phyloP scores from a whole-genome alignment of 2,888 invertebrate genomes.

The Meteorus cinctellus region DNA sequence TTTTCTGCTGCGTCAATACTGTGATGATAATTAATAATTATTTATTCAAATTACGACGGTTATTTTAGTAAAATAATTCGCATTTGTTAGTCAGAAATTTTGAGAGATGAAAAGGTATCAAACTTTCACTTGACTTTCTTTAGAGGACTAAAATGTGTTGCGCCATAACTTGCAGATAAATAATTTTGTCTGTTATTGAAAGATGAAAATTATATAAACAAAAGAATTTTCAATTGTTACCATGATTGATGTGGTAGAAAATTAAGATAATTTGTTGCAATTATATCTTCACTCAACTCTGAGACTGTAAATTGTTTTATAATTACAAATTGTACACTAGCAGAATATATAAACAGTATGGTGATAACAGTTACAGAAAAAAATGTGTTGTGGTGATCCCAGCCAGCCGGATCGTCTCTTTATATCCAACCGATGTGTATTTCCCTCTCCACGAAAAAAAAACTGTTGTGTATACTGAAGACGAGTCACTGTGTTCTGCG shows the following conservation, averaged over 20 bases:
- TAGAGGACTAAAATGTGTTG: neutral
- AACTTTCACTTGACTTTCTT: neutral
- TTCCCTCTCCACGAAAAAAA: neutral
- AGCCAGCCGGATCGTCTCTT: slow-evolving; percentile 2
- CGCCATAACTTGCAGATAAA: neutral
- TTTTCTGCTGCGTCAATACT: too few relatives aligned
- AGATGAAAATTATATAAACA: too few relatives aligned
- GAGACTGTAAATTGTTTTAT: too few relatives aligned
- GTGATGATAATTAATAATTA: neutral
- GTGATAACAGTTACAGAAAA: neutral
- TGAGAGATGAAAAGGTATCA: neutral
- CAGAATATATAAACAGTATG: too few relatives aligned
- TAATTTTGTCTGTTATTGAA: too few relatives aligned
- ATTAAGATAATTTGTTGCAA: neutral
- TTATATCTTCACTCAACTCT: neutral
- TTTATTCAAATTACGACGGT: neutral
- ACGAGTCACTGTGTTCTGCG: slow-evolving; percentile 12
- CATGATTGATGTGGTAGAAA: neutral
- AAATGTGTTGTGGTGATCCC: neutral
- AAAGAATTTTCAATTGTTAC: neutral
- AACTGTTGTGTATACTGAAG: neutral
- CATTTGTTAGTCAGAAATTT: neutral
- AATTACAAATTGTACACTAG: too few relatives aligned
- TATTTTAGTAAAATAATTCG: too few relatives aligned
- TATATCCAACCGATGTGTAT: slow-evolving; percentile 14